A percentile compares a stretch with the other conserved stretches of the same genome.
Evolutionary conservation across 2,113 vertebrate species (phyloP).

Genomic region (Girardinichthys multiradiatus): DNA sequence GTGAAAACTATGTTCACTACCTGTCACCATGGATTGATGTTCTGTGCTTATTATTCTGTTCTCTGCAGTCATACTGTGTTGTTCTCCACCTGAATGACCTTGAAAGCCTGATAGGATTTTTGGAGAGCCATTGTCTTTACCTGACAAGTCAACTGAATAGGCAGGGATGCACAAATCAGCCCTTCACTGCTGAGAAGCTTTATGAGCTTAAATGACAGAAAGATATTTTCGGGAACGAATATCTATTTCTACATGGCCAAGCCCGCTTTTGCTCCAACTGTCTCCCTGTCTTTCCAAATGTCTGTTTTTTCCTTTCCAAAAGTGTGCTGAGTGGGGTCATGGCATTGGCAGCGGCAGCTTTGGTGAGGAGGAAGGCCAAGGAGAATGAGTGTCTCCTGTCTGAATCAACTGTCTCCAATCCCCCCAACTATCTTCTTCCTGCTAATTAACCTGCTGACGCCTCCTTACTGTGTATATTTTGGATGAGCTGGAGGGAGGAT

Average conservation of each 20-base stretch:
- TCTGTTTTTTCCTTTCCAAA: slow-evolving; percentile 21
- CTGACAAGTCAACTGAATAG: slow-evolving; percentile 41
- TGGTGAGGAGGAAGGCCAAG: slow-evolving; percentile 56
- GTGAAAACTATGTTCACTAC: slow-evolving; percentile 13
- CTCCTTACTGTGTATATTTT: slow-evolving; percentile 63
- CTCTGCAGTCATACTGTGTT: slow-evolving; percentile 25
- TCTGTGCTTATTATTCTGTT: slow-evolving; percentile 11
- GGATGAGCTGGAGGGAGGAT: not conserved
- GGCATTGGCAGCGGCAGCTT: slow-evolving; percentile 57
- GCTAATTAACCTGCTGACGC: slow-evolving; percentile 78
- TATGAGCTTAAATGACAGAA: slow-evolving; percentile 55
- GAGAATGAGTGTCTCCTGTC: slow-evolving; percentile 60
- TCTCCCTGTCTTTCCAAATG: slow-evolving; percentile 13
- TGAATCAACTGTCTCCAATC: slow-evolving; percentile 47
- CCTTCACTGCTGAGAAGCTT: slow-evolving; percentile 40
- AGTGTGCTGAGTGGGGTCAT: slow-evolving; percentile 60
- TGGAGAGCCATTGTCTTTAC: slow-evolving; percentile 14
- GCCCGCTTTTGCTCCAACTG: slow-evolving; percentile 36
- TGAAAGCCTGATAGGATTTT: slow-evolving; percentile 39
- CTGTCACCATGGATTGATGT: slow-evolving; percentile 1
- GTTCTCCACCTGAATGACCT: slow-evolving; percentile 47
- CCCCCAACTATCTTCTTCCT: slow-evolving; percentile 69
- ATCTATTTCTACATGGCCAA: slow-evolving; percentile 41
- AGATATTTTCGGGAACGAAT: slow-evolving; percentile 40
- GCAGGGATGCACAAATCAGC: slow-evolving; percentile 26